Percentiles rank a stretch among this genome's conserved stretches.
Evolutionary conservation across 2,797 vertebrate species (phyloP).

Genomic region (Adelosebastes latens): DNA sequence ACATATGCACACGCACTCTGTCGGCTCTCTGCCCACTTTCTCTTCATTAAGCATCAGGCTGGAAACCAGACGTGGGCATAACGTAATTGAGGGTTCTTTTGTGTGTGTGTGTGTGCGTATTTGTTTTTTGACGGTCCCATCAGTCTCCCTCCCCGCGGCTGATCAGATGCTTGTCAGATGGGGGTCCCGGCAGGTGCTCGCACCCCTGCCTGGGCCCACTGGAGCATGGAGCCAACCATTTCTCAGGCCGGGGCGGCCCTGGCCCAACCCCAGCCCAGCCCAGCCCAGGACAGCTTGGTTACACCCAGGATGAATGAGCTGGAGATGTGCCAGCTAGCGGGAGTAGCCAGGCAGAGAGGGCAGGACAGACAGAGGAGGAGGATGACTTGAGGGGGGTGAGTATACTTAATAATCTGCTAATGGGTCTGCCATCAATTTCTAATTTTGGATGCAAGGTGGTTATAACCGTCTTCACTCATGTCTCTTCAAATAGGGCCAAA

Average conservation of each 20-base stretch:
- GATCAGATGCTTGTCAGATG: constrained; percentile 72
- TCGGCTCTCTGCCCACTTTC: constrained; percentile 21
- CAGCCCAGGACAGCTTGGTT: constrained; percentile 71
- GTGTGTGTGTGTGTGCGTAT: constrained; percentile 13
- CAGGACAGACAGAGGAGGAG: constrained; percentile 41
- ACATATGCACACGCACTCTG: constrained; percentile 23
- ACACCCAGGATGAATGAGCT: constrained; percentile 73
- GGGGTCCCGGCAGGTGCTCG: constrained; percentile 69
- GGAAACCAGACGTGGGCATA: constrained; percentile 41
- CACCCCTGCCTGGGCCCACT: constrained; percentile 54
- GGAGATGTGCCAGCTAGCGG: constrained; percentile 63
- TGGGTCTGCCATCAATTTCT: constrained; percentile 73
- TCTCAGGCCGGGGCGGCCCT: constrained; percentile 40
- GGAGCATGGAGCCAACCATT: constrained; percentile 67
- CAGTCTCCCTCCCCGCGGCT: constrained; percentile 49
- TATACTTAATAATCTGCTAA: constrained; percentile 78
- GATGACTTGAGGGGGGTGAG: constrained; percentile 51
- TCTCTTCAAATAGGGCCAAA: constrained; percentile 42
- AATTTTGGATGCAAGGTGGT: constrained; percentile 68
- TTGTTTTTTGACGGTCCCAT: constrained; percentile 32
- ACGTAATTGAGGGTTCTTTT: constrained; percentile 32
- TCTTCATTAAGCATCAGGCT: constrained; percentile 50
- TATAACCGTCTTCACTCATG: constrained; percentile 58
- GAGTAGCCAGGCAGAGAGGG: constrained; percentile 41
- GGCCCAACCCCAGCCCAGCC: constrained; percentile 14